Percentiles rank a stretch among this genome's conserved stretches.
Evolutionary conservation across 2,888 invertebrate genomes (phyloP).

Genomic region (Eupithecia abbreviata): DNA sequence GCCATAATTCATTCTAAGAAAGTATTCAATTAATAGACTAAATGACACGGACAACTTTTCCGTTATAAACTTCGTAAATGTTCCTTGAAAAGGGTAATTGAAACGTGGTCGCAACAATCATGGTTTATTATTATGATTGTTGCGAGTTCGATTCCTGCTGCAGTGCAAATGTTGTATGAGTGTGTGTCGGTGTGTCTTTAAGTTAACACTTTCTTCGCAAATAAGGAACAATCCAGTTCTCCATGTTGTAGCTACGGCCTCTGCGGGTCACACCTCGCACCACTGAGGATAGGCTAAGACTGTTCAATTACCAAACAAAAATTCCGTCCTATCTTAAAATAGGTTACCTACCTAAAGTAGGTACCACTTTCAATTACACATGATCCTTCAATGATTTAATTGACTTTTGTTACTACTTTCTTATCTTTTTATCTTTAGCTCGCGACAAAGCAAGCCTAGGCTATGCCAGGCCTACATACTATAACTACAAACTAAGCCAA

Average conservation of each 20-base stretch:
- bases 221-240: background rate
- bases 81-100: constrained; percentile 5
- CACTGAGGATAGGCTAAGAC: background rate
- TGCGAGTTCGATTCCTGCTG: background rate
- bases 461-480: too few species aligned
- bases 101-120: background rate
- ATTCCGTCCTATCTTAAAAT: background rate
- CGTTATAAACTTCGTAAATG: constrained; percentile 5
- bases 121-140: background rate
- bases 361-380: too few species aligned
- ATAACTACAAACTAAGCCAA: too few species aligned
- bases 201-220: background rate
- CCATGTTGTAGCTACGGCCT: background rate
- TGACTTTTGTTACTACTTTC: too few species aligned
- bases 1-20: constrained; percentile 22
- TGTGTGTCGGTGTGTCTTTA: background rate
- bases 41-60: constrained; percentile 1
- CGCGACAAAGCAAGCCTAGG: too few species aligned
- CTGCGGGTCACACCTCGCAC: background rate
- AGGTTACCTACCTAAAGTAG: background rate
- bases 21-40: constrained; percentile 11
- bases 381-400: background rate
- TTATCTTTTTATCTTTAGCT: too few species aligned
- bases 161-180: background rate
- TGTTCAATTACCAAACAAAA: background rate